Conservation (phyloP, 2,113 vertebrate genomes). For the Regulus satrapa region DNA sequence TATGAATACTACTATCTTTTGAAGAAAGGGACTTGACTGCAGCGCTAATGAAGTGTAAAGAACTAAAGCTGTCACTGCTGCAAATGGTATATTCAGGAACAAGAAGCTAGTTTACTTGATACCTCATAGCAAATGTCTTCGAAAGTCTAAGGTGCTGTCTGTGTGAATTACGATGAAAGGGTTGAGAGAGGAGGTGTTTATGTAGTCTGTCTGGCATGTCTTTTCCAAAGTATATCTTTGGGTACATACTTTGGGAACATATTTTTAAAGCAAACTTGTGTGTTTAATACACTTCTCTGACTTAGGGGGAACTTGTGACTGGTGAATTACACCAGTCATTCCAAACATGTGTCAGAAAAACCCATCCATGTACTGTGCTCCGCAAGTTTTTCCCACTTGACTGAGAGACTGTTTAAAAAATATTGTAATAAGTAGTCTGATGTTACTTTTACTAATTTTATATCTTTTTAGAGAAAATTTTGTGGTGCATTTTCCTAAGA, state of each 20-base stretch:
- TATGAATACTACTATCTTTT: neutral
- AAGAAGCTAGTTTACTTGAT: slow-evolving; percentile 29
- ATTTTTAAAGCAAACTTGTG: neutral
- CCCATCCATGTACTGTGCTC: neutral
- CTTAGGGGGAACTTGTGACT: neutral
- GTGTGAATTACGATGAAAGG: neutral
- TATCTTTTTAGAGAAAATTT: neutral
- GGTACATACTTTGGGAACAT: neutral
- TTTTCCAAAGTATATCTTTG: neutral
- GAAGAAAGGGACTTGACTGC: neutral
- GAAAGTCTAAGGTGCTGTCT: neutral
- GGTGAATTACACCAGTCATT: accelerated
- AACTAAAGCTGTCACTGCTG: neutral
- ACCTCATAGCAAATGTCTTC: slow-evolving; percentile 8
- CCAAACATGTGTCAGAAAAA: neutral
- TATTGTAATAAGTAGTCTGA: neutral
- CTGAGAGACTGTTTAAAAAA: neutral
- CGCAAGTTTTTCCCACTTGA: neutral
- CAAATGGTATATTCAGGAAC: slow-evolving; percentile 36
- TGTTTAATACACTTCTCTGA: neutral
- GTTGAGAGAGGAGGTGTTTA: neutral
- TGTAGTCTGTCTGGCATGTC: neutral
- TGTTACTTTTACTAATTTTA: neutral
- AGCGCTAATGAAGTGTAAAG: neutral
- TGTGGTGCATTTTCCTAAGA: neutral